Conservation (phyloP, 2,888 invertebrate genomes). For the Drosophila macrothrix region DNA sequence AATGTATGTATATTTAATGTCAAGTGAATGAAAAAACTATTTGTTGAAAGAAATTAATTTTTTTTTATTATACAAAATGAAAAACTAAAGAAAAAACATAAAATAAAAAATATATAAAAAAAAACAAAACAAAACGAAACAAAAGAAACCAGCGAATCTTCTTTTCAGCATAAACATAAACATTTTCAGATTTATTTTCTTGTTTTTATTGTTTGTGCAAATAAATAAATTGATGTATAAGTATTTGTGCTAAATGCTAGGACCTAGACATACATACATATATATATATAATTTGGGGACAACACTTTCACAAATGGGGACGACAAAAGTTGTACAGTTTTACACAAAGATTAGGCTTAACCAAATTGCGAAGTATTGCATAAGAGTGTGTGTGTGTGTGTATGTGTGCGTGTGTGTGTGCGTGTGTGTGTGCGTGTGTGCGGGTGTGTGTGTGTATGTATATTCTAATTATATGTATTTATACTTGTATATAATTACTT, state of each 20-base stretch:
- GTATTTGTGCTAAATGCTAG: constrained; percentile 46
- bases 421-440: background rate
- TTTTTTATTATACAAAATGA: constrained; percentile 76
- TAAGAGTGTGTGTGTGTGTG: background rate
- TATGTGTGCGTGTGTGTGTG: background rate
- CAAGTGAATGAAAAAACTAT: constrained; percentile 71
- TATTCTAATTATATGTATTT: background rate
- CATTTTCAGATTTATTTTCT: constrained; percentile 19
- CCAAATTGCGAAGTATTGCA: constrained; percentile 8
- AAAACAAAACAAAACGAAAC: constrained; percentile 37
- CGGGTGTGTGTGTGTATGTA: background rate
- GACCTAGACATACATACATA: constrained; percentile 25
- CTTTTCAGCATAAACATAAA: constrained; percentile 8
- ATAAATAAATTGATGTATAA: constrained; percentile 50
- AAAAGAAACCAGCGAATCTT: constrained; percentile 24
- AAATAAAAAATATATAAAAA: constrained; percentile 59
- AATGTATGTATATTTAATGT: constrained; percentile 77
- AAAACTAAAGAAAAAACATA: constrained; percentile 58
- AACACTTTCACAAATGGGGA: constrained; percentile 2
- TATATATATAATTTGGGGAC: background rate
- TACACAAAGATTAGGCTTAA: constrained; percentile 24
- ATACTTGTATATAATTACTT: constrained; percentile 26
- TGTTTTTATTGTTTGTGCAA: constrained; percentile 39
- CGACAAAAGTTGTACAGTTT: constrained; percentile 21
- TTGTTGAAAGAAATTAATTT: constrained; percentile 77